Evolutionary conservation across 2,888 invertebrate genomes (phyloP), one percentile per base, ranked within the genome.

Genomic region (Cryptosula pallasiana): DNA sequence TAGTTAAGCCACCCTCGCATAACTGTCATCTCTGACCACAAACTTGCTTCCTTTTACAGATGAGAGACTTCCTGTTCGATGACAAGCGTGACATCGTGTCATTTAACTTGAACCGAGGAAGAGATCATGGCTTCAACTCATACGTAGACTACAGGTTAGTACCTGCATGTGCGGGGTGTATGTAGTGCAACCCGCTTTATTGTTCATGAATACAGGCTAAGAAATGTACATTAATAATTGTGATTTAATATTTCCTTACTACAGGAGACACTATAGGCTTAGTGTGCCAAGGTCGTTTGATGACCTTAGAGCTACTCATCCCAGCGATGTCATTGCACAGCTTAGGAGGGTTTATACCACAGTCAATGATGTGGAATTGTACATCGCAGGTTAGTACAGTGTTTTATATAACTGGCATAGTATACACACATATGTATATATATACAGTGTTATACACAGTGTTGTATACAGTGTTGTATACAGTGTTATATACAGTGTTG

Each of bases 211-310:
- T n/a, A n/a, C n/a, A n/a, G n/a, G n/a, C n/a, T n/a, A n/a, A n/a
- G n/a, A n/a, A n/a, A n/a, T n/a, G n/a, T n/a, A n/a, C n/a, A n/a
- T n/a, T n/a, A n/a, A n/a, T n/a, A n/a, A n/a, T n/a, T n/a, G n/a
- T n/a, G n/a, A n/a, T n/a, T n/a, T n/a, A n/a, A n/a, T n/a, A n/a
- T n/a, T n/a, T n/a, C n/a, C 45, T 45, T 9, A 13, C 20, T 55
- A 55, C 23, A 63, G 63, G 63, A 27, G n/a, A n/a, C n/a, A 32
- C 27, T 63, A 63, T 27, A n/a, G 32, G 2, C n/a, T 63, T 27
- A 63, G 63, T 63, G 63, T 63, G 9, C 63, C 63, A 32, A 27
- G 3, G n/a, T 32, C 63, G 13, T 63, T 63, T 63, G 63, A 63
- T 63, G 32, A 63, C n/a, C 63, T 63, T 5, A 25, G 13, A 16